phyloP scores from a whole-genome alignment of 1,140 invertebrate species.

The Pararge aegeria region DNA sequence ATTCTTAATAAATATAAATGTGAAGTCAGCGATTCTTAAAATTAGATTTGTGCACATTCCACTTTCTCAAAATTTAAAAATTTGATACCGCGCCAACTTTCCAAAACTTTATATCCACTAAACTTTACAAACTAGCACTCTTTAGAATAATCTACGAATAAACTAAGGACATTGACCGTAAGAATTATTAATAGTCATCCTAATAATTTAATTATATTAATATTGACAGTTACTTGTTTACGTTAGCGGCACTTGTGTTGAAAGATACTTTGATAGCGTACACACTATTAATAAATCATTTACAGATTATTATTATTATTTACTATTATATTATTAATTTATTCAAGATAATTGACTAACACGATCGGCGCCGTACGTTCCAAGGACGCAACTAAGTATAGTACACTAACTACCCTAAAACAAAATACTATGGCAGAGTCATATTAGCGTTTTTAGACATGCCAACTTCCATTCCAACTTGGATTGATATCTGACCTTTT shows the following conservation, averaged over 20 bases:
- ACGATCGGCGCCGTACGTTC: slow-evolving; percentile 17
- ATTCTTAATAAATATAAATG: no score
- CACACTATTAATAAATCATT: background rate
- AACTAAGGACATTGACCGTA: background rate
- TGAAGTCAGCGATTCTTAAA: no score
- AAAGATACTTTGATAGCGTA: background rate
- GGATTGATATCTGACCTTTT: background rate
- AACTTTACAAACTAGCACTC: no score
- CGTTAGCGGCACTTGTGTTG: background rate
- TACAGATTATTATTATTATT: no score
- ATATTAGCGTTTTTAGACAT: background rate
- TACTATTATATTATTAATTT: background rate
- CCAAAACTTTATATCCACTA: background rate
- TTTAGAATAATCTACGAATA: background rate
- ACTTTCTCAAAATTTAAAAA: no score
- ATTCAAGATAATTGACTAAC: slow-evolving; percentile 1
- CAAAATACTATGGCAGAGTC: slow-evolving; percentile 17
- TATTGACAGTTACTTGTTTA: background rate
- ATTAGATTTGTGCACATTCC: no score
- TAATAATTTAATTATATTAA: no score
- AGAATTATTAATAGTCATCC: background rate
- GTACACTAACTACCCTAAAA: slow-evolving; percentile 15
- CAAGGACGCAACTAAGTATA: slow-evolving; percentile 21
- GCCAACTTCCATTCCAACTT: background rate
- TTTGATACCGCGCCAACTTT: background rate